Evolutionary conservation across 2,888 invertebrate genomes (phyloP).

Genomic region (Sabatieria punctata): DNA sequence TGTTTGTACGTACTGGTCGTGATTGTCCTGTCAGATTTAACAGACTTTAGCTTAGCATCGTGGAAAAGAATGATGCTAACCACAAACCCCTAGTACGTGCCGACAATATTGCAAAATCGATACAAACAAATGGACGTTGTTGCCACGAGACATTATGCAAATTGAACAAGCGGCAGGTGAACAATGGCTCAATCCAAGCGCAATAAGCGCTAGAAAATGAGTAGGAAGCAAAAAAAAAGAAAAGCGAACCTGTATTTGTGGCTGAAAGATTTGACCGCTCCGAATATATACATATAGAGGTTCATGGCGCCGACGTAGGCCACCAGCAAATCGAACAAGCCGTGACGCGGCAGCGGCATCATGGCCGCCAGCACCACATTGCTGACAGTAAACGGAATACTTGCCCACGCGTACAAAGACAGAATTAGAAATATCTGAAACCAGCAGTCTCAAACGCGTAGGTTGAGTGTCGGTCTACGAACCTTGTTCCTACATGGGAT

Average conservation of each 20-base stretch:
- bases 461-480: not conserved
- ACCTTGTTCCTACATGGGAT: constrained; percentile 25
- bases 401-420: constrained; percentile 88
- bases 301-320: constrained; percentile 81
- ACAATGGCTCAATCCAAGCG: not conserved
- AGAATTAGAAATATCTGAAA: constrained; percentile 62
- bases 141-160: too few relatives aligned
- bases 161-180: too few relatives aligned
- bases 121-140: too few relatives aligned
- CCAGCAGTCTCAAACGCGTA: too few relatives aligned
- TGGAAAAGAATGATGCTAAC: too few relatives aligned
- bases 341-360: constrained; percentile 56
- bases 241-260: constrained; percentile 24
- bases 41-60: too few relatives aligned
- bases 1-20: too few relatives aligned
- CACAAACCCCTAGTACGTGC: too few relatives aligned
- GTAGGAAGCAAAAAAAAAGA: too few relatives aligned
- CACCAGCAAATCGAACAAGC: constrained; percentile 63
- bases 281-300: constrained; percentile 93
- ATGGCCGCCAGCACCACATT: constrained; percentile 65
- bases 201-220: too few relatives aligned
- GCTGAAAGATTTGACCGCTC: constrained; percentile 91
- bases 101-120: too few relatives aligned
- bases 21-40: too few relatives aligned
- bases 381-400: constrained; percentile 74